phyloP scores from a whole-genome alignment of 2,797 vertebrate genomes.

The Tamandua tetradactyla region DNA sequence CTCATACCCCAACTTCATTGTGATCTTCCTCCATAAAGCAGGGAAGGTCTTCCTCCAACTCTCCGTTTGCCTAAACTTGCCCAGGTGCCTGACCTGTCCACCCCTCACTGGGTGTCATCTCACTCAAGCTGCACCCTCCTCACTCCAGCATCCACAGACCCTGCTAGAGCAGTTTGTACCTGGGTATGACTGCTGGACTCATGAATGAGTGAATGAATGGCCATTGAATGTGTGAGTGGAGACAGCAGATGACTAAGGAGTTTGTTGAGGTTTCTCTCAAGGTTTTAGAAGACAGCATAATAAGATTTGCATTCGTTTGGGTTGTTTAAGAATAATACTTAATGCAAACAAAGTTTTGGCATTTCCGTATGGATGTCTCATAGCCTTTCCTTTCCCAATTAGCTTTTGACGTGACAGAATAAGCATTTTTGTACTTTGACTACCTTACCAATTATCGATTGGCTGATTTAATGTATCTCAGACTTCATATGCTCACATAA shows the following conservation, averaged over 20 bases:
- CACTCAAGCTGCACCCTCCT: no score
- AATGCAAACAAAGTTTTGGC: background rate
- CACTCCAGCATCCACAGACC: no score
- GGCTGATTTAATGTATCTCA: background rate
- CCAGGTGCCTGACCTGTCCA: no score
- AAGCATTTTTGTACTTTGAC: background rate
- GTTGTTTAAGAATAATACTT: background rate
- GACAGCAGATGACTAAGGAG: background rate
- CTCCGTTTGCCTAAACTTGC: no score
- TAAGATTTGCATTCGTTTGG: background rate
- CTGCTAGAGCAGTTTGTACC: background rate
- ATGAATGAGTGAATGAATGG: background rate
- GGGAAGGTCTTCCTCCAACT: background rate
- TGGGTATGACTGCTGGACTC: background rate
- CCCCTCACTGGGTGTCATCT: no score
- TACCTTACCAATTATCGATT: background rate
- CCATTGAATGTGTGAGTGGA: background rate
- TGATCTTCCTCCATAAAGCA: background rate
- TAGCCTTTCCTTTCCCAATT: constrained; percentile 21
- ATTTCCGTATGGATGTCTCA: background rate
- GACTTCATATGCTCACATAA: background rate
- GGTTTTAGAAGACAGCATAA: background rate
- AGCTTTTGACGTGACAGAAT: background rate
- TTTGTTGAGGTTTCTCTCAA: background rate
- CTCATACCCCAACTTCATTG: background rate